phyloP scores from a whole-genome alignment of 30 jellyfish, hydroid and myxozoan species.

The Aurelia sp. region DNA sequence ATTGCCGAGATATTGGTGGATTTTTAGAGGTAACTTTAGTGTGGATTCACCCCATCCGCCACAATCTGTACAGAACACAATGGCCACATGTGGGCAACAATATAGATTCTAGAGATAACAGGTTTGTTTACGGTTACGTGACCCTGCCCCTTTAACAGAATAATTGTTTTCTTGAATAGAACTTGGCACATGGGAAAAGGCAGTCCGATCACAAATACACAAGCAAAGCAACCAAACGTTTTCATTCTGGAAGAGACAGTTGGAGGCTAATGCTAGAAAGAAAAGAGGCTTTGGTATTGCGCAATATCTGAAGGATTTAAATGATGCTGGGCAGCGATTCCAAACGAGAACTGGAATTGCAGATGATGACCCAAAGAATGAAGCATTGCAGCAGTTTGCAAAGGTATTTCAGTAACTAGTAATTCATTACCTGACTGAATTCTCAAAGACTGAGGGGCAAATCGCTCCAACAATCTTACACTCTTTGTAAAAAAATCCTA shows the following conservation, averaged over 20 bases:
- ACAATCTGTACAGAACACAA: too few relatives aligned
- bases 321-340: constrained; percentile 20
- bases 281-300: constrained; percentile 24
- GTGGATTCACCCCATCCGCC: too few relatives aligned
- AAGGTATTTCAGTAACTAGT: constrained; percentile 1
- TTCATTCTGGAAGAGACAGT: constrained; percentile 43
- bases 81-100: too few relatives aligned
- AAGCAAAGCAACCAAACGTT: constrained; percentile 50
- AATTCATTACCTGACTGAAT: neutral
- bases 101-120: too few relatives aligned
- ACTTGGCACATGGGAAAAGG: constrained; percentile 37
- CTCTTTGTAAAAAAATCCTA: too few relatives aligned
- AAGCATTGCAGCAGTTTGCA: constrained; percentile 27
- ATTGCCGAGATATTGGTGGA: too few relatives aligned
- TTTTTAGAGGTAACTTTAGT: too few relatives aligned
- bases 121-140: too few relatives aligned
- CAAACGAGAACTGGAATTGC: constrained; percentile 34
- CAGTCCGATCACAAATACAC: constrained; percentile 44
- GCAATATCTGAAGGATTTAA: constrained; percentile 15
- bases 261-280: constrained; percentile 4
- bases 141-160: neutral
- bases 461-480: too few relatives aligned
- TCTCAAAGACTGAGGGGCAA: too few relatives aligned
- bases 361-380: constrained; percentile 18
- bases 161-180: neutral